phyloP scores from a whole-genome alignment of 2,888 invertebrate genomes.

The Amaurobius ferox region DNA sequence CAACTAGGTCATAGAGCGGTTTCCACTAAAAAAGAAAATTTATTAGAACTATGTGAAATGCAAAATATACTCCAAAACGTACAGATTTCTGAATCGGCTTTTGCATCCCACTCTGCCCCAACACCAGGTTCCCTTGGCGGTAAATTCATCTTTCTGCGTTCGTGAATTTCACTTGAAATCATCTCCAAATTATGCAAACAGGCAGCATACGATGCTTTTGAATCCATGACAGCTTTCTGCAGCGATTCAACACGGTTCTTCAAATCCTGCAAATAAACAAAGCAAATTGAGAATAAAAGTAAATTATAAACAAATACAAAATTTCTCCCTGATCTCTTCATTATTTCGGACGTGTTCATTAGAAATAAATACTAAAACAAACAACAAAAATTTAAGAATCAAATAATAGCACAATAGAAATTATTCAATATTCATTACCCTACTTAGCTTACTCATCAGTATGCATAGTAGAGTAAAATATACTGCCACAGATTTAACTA shows the following conservation, averaged over 20 bases:
- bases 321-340: background rate
- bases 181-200: conserved; percentile 77
- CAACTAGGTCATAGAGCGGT: no score
- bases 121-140: conserved; percentile 85
- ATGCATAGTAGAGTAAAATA: no score
- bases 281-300: conserved; percentile 36
- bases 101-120: conserved; percentile 81
- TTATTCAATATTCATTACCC: no score
- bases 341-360: no score
- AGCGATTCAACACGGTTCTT: conserved; percentile 89
- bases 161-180: conserved; percentile 77
- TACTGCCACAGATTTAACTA: no score
- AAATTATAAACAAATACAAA: background rate
- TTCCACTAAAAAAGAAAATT: no score
- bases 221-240: conserved; percentile 86
- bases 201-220: conserved; percentile 81
- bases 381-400: no score
- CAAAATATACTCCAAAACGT: no score
- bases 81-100: conserved; percentile 49
- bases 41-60: no score
- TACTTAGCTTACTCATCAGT: no score
- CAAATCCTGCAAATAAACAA: conserved; percentile 79
- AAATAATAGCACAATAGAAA: no score
- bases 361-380: no score
- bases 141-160: conserved; percentile 75